Evolutionary conservation across 2,797 vertebrate species (phyloP).

Genomic region (Premnoplex brunnescens): DNA sequence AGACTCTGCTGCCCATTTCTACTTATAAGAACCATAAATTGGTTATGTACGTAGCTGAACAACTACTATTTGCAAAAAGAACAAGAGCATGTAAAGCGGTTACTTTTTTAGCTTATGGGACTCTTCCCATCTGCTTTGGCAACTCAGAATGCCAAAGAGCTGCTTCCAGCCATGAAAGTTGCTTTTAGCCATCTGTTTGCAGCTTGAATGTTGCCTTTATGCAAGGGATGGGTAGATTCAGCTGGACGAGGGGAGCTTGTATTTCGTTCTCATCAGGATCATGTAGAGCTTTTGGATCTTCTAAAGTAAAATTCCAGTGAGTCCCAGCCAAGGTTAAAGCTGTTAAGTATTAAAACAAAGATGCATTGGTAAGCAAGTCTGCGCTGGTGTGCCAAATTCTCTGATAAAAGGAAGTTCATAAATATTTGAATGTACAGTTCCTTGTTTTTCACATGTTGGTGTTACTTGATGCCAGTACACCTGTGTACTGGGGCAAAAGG

Average conservation of each 20-base stretch:
- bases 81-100: background rate
- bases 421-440: background rate
- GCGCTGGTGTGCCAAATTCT: background rate
- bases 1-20: background rate
- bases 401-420: background rate
- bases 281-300: conserved; percentile 46
- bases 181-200: conserved; percentile 46
- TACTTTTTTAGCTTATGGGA: background rate
- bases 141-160: conserved; percentile 2
- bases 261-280: conserved; percentile 55
- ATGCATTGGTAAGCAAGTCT: conserved; percentile 2
- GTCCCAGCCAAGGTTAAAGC: conserved; percentile 50
- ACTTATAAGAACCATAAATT: background rate
- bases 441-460: background rate
- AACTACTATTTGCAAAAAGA: background rate
- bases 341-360: conserved; percentile 49
- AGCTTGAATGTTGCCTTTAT: conserved; percentile 23
- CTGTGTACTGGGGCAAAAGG: background rate
- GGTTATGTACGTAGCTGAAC: background rate
- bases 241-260: background rate
- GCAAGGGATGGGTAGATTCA: conserved; percentile 1
- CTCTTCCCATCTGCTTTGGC: background rate
- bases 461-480: background rate
- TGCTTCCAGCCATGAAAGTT: background rate
- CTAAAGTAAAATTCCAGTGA: conserved; percentile 39